phyloP scores from a whole-genome alignment of 2,888 invertebrate genomes.

The Amphipyra berbera region DNA sequence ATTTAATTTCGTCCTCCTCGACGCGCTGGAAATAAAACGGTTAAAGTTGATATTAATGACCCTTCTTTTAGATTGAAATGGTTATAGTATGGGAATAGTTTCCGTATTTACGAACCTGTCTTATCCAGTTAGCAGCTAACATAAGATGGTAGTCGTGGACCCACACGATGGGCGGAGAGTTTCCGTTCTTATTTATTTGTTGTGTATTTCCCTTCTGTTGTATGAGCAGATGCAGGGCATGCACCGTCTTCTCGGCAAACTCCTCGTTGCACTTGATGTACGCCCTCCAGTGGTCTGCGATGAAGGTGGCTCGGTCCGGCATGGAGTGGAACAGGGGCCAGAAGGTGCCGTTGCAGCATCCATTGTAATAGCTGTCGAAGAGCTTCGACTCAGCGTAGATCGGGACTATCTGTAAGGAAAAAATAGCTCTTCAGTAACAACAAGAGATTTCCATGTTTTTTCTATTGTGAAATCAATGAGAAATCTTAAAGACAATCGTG shows the following conservation, averaged over 20 bases:
- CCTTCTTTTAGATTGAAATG: too few species aligned
- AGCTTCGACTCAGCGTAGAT: conserved; percentile 93
- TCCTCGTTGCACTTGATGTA: conserved; percentile 95
- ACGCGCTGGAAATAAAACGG: conserved; percentile 88
- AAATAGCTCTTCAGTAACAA: not conserved
- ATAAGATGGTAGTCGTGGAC: conserved; percentile 98
- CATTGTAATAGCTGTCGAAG: conserved; percentile 97
- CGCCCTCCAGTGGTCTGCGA: conserved; percentile 95
- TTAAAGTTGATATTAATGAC: not conserved
- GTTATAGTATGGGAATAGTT: too few species aligned
- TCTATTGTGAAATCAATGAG: not conserved
- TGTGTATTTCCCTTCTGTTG: conserved; percentile 84
- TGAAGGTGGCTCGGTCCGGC: conserved; percentile 96
- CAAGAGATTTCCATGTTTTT: not conserved
- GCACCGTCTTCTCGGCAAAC: conserved; percentile 95
- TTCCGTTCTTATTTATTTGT: conserved; percentile 68
- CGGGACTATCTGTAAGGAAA: conserved; percentile 92
- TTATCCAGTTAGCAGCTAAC: conserved; percentile 97
- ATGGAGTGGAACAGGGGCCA: conserved; percentile 98
- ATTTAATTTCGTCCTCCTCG: conserved; percentile 93
- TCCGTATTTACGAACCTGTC: conserved; percentile 90
- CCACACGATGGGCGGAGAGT: conserved; percentile 94
- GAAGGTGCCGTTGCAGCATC: conserved; percentile 97
- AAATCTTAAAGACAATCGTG: not conserved
- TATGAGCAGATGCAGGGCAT: conserved; percentile 90